Evolutionary conservation across 2,797 vertebrate genomes (phyloP).

Genomic region (Monodelphis domestica): DNA sequence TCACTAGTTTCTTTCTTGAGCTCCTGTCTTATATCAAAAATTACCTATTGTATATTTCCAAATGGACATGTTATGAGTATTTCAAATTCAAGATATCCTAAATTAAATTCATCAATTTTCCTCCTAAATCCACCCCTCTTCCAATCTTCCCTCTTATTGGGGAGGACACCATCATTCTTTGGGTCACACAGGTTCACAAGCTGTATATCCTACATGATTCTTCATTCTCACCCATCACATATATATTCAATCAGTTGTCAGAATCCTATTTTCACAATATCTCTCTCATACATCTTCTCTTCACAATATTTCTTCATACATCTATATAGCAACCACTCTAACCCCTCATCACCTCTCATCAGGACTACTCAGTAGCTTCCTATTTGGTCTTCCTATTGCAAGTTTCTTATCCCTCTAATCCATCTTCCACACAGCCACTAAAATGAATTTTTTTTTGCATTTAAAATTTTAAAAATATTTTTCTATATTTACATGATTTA

Average conservation of each 20-base stretch:
- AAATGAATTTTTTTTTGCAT: not conserved
- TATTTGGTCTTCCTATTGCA: not conserved
- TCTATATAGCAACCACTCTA: not conserved
- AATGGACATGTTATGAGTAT: not conserved
- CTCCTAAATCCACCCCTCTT: not conserved
- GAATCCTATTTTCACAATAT: not conserved
- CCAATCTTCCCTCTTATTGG: not conserved
- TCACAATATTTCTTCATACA: too few relatives aligned
- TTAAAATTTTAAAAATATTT: too few relatives aligned
- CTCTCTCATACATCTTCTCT: not conserved
- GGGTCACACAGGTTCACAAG: not conserved
- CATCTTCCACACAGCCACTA: not conserved
- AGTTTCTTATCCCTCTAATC: not conserved
- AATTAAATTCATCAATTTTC: not conserved
- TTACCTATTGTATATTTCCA: too few relatives aligned
- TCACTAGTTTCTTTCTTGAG: not conserved
- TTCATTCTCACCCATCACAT: not conserved
- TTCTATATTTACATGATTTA: too few relatives aligned
- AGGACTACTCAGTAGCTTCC: not conserved
- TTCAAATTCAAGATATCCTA: not conserved
- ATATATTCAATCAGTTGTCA: too few relatives aligned
- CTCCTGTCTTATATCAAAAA: too few relatives aligned
- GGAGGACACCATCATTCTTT: not conserved
- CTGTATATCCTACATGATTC: not conserved
- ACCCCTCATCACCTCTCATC: not conserved